These are phyloP conservation scores for Caenorhabditis sp. DNA, from an alignment of 2,888 invertebrate species.

Conservation along the genomic window DNA sequence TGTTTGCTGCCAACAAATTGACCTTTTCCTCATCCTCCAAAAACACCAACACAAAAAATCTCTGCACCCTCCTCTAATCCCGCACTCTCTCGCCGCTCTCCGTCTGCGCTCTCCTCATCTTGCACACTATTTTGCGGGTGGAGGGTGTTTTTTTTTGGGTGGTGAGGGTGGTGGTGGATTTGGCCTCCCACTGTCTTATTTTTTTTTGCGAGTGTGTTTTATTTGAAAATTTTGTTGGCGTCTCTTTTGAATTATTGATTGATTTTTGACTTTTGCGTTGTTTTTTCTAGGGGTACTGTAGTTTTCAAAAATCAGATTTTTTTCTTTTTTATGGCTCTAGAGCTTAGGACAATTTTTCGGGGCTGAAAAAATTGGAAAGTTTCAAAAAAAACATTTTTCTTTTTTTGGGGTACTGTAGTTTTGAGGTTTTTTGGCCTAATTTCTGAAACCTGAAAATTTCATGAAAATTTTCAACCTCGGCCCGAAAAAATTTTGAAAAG, in stretches of 20 bases:
- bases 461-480: no score
- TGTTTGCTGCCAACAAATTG: not conserved
- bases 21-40: not conserved
- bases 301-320: no score
- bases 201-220: not conserved
- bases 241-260: not conserved
- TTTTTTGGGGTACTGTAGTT: no score
- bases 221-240: slow-evolving; percentile 1
- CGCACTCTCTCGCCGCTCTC: not conserved
- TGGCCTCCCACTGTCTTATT: not conserved
- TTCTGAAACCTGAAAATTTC: no score
- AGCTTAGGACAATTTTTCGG: no score
- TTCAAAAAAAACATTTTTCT: no score
- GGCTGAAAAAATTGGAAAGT: no score
- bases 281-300: no score
- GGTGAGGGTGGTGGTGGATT: not conserved
- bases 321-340: no score
- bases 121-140: not conserved
- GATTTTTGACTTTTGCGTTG: not conserved
- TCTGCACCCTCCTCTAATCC: not conserved
- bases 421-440: no score
- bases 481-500: no score
- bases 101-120: not conserved
- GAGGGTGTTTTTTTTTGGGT: not conserved
- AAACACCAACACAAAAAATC: not conserved